Conservation (phyloP, 2,888 invertebrate species). For the Petrolisthes manimaculis region DNA sequence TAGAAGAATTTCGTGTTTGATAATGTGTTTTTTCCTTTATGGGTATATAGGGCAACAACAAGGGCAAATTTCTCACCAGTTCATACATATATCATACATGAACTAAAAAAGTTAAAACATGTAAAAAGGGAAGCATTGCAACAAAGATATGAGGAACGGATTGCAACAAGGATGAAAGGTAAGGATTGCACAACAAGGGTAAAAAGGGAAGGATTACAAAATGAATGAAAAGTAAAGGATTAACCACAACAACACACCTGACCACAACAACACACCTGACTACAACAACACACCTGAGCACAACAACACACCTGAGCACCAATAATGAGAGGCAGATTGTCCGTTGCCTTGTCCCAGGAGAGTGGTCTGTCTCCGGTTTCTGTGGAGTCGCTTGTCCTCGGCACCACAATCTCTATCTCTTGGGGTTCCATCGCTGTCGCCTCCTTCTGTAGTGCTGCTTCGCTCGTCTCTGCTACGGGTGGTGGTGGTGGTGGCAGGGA, state of each 20-base stretch:
- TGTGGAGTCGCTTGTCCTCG: no score
- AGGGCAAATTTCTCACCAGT: neutral
- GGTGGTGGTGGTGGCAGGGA: neutral
- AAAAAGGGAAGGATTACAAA: no score
- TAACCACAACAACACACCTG: neutral
- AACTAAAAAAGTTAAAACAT: no score
- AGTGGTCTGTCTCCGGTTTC: conserved; percentile 39
- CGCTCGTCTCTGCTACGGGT: neutral
- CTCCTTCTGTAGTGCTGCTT: neutral
- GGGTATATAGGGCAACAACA: no score
- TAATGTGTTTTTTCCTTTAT: no score
- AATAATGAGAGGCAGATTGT: conserved; percentile 46
- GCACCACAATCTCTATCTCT: no score
- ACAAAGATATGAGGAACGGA: no score
- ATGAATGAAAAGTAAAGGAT: neutral
- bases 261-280: conserved; percentile 17
- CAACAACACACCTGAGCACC: conserved; percentile 32
- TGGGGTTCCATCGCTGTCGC: neutral
- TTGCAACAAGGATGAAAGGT: no score
- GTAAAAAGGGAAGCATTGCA: no score
- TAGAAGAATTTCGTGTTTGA: no score
- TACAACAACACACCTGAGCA: neutral
- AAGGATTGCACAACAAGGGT: no score
- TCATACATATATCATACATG: neutral
- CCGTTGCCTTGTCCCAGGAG: conserved; percentile 49